Base-by-base conservation (phyloP, 2,888 invertebrate species). In the Drosophila demipolita region DNA sequence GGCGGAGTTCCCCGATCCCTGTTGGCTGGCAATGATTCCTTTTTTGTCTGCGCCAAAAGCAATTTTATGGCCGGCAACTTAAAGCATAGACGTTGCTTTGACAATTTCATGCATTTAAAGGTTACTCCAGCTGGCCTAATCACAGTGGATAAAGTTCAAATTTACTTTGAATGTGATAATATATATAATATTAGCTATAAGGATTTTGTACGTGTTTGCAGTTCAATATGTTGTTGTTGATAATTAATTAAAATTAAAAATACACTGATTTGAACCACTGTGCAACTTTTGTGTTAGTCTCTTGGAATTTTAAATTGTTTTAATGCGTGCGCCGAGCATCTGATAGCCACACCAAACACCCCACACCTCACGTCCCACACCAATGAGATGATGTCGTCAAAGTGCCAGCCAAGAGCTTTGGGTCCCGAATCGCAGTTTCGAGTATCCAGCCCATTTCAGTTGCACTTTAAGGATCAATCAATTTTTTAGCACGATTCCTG, bases 101-200 rank as follows among this genome's bases (percentile, higher is more conserved):
- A 84, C 87, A 89, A 89, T 89, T 84, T 89, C 77, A 89, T 86
- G 86, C 87, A 86, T 80, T 83, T 83, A 88, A 86, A 86, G 86
- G 78, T 71, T 75, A 76, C 74, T 75, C 74, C 59, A 67, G 55
- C 49, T 66, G 72, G 45, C 36, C 54, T 35, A 29, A 9, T 33
- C 36, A 66, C 66, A 50, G 54, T 36, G 55, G 50, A 20, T 8
- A n/a, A n/a, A 40, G 2, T n/a, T n/a, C 5, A 4, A 23, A 12
- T 3, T 50, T n/a, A 12, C 11, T 49, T 17, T 2, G 2, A 8
- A 17, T 11, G 11, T 17, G 1, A 29, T 29, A 17, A 45, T 15
- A 29, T 1, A 17, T 9, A 17, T n/a, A 6, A 29, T 9, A 50
- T 26, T 23, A 26, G 12, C 7, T 3, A 20, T 3, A 8, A 29